phyloP scores from a whole-genome alignment of 2,888 invertebrate genomes.

The Sphecodes monilicornis region DNA sequence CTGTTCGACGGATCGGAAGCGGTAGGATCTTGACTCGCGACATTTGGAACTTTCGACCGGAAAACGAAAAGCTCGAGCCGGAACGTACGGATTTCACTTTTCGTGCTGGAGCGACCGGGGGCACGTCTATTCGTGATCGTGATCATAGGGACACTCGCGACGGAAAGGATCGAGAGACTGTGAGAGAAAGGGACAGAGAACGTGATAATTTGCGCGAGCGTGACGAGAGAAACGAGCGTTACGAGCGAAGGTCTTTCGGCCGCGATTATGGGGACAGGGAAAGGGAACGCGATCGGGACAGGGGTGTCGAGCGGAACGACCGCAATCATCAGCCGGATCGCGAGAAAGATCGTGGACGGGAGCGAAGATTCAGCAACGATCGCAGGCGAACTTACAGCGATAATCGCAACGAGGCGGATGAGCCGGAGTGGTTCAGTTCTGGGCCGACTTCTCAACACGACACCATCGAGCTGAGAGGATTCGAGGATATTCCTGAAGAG shows the following conservation, averaged over 20 bases:
- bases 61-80: constrained; percentile 80
- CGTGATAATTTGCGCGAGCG: constrained; percentile 71
- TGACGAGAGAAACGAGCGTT: constrained; percentile 83
- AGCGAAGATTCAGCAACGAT: constrained; percentile 85
- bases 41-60: constrained; percentile 86
- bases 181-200: constrained; percentile 83
- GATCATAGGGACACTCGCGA: constrained; percentile 74
- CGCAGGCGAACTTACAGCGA: constrained; percentile 86
- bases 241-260: constrained; percentile 85
- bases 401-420: constrained; percentile 88
- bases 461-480: constrained; percentile 96
- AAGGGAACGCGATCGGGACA: constrained; percentile 68
- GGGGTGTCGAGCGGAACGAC: constrained; percentile 77
- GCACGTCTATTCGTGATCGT: constrained; percentile 73
- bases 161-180: constrained; percentile 72
- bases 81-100: constrained; percentile 81
- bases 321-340: constrained; percentile 78
- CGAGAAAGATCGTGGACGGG: constrained; percentile 85
- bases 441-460: constrained; percentile 96
- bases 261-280: constrained; percentile 85
- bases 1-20: constrained; percentile 91
- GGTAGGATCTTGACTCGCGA: constrained; percentile 92
- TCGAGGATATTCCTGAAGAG: constrained; percentile 89
- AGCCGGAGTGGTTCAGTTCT: constrained; percentile 96
- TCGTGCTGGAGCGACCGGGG: constrained; percentile 73